Base-by-base conservation (phyloP, 2,113 vertebrate genomes). In the Apus apus region DNA sequence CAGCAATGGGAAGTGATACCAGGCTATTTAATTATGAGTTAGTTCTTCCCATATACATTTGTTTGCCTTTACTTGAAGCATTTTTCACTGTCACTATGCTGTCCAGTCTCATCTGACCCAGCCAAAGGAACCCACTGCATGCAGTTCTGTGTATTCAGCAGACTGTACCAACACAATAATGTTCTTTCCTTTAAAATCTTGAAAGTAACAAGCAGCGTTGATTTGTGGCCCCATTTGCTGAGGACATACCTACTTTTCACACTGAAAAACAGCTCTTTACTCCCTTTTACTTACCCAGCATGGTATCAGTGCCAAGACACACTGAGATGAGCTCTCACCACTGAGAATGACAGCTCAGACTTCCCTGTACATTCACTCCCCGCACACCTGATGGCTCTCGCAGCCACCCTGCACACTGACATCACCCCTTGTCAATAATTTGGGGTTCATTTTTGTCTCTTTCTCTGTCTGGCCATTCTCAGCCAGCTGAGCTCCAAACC, bases 401-500 rank as follows among this genome's bases (percentile, higher is more conserved):
- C 71, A 82, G 48, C 11, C 87, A 30, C 51, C 1, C 13, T 58
- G 32, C 58, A 72, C 30, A 19, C 48, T 64, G 38, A 34, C 34
- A 85, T 51, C 48, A 53, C 10, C n/a, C 25, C 60, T 62, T 38
- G 76, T 75, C 94, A 87, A 60, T 25, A 64, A 34, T 75, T 38
- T 58, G 45, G 67, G 29, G 74, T 90, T 76, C 58, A 80, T 76
- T 93, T 93, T 87, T 84, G 38, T 68, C 48, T 74, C 43, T 62
- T 54, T 84, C 73, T 90, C 6, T 68, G 29, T 60, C 84, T 82
- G 38, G 29, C 30, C 60, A 30, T 87, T 68, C 80, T 65, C 54
- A 75, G 58, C 80, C 82, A 89, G 80, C 68, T 93, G 89, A 91
- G 85, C 78, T 90, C 78, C 73, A 87, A 46, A 82, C 17, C 34